Percentiles rank a stretch among this genome's conserved stretches.
Conservation (phyloP, 23 tunicate genomes). For the Diplosoma virens region DNA sequence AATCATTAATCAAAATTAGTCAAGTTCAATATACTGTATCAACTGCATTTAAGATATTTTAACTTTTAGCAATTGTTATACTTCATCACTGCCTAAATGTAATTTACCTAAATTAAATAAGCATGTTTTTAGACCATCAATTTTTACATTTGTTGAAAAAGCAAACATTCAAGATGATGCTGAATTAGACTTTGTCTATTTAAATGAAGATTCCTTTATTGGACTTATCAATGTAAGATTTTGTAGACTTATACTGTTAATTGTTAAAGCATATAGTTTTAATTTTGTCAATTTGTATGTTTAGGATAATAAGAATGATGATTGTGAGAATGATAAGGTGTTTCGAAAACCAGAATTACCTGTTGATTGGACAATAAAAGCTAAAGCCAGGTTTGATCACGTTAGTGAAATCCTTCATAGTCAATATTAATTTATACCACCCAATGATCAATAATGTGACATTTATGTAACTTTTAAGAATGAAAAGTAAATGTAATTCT, state of each 20-base stretch:
- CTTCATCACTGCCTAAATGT: too few relatives aligned
- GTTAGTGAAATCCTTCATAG: not conserved
- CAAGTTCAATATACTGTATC: too few relatives aligned
- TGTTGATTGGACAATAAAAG: slow-evolving; percentile 57
- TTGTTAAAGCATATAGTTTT: not conserved
- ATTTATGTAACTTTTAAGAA: too few relatives aligned
- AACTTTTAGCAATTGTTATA: too few relatives aligned
- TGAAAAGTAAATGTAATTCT: too few relatives aligned
- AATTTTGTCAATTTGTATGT: not conserved
- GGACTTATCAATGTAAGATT: slow-evolving; percentile 50
- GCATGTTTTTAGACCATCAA: too few relatives aligned
- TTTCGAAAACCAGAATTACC: slow-evolving; percentile 34
- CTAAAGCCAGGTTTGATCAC: slow-evolving; percentile 43
- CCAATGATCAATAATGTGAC: too few relatives aligned
- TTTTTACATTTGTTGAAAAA: too few relatives aligned
- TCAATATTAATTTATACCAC: not conserved
- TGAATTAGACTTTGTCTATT: slow-evolving; percentile 66
- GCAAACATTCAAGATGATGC: slow-evolving; percentile 6
- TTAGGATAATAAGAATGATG: not conserved
- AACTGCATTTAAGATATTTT: too few relatives aligned
- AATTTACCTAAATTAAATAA: too few relatives aligned
- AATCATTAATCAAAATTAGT: too few relatives aligned
- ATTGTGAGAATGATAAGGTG: not conserved
- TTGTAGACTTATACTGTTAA: not conserved
- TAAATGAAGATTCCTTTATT: slow-evolving; percentile 78